Evolutionary conservation across 2,113 vertebrate genomes (phyloP), one percentile per base, ranked within the genome.

Genomic region (Rhodinocichla rosea): DNA sequence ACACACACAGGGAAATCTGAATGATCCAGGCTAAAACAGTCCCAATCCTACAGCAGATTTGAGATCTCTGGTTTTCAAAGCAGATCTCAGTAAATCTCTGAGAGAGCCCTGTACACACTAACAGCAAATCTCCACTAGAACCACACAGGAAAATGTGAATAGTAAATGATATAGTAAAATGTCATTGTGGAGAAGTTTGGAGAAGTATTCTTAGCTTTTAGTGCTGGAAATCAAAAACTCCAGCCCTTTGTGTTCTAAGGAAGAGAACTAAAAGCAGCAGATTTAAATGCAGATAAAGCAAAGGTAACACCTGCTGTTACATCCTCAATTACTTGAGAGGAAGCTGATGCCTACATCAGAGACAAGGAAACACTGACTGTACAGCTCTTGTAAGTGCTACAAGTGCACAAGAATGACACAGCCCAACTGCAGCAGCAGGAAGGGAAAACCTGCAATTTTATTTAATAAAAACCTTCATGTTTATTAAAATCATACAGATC

Each of bases 231-330:
- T 82, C 55, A 47, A 42, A 68, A 91, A 64, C 65, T 47, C 18
- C 64, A 85, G 60, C 33, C 32, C 11, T 85, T 39, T 53, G 7
- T 92, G 79, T 74, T 94, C 63, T 90, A 89, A 92, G 80, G 52
- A 83, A 59, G 63, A 69, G 92, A 97, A 87, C 53, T 50, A 89
- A 96, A 91, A 87, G 33, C 14, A 87, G 33, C 13, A 87, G 77
- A 74, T 84, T 92, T 89, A 93, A 79, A 85, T 3, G 44, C 57
- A 89, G 74, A 83, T 83, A 87, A 95, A 94, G 40, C 89, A 70
- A 95, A 87, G 40, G 35, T 83, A 97, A 77, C 67, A 89, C 53
- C 79, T 92, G 63, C 80, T 95, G 73, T 89, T 93, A 81, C 42
- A 96, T 63, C 21, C 69, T 91, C 68, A 93, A 12, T 82, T 90